phyloP scores from a whole-genome alignment of 2,113 vertebrate species.

The Tor tambroides region DNA sequence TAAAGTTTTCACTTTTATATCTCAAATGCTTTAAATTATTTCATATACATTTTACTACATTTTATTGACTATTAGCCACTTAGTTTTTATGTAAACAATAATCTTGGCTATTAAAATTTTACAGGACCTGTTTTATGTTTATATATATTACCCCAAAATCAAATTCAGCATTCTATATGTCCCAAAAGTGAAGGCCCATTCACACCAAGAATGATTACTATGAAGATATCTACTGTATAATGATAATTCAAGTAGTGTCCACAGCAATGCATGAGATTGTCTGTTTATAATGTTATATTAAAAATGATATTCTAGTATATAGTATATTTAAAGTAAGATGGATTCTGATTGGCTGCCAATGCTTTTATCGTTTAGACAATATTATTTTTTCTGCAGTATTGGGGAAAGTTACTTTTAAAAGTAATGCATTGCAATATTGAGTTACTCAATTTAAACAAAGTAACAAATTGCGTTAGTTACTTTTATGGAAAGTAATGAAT shows the following conservation, averaged over 20 bases:
- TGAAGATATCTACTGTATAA: background rate
- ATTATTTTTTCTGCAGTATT: too few species aligned
- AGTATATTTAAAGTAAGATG: too few species aligned
- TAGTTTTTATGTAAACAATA: background rate
- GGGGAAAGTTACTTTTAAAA: too few species aligned
- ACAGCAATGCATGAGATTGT: too few species aligned
- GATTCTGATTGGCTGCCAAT: background rate
- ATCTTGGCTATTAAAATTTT: constrained; percentile 60
- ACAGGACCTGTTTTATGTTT: constrained; percentile 36
- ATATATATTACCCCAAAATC: background rate
- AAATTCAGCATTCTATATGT: background rate
- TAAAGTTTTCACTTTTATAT: background rate
- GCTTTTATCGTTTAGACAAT: background rate
- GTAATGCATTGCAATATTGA: too few species aligned
- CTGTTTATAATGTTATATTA: too few species aligned
- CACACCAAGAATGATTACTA: background rate
- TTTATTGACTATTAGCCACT: background rate
- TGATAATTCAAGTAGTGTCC: background rate
- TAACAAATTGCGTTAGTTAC: too few species aligned
- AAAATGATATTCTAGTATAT: too few species aligned
- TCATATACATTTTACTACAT: background rate
- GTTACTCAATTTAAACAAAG: too few species aligned
- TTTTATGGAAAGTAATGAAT: too few species aligned
- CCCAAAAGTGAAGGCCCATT: background rate
- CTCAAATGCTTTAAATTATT: background rate